These are phyloP conservation scores for Cephus runcator DNA, from an alignment of 2,888 invertebrate species.

Conservation along the genomic window DNA sequence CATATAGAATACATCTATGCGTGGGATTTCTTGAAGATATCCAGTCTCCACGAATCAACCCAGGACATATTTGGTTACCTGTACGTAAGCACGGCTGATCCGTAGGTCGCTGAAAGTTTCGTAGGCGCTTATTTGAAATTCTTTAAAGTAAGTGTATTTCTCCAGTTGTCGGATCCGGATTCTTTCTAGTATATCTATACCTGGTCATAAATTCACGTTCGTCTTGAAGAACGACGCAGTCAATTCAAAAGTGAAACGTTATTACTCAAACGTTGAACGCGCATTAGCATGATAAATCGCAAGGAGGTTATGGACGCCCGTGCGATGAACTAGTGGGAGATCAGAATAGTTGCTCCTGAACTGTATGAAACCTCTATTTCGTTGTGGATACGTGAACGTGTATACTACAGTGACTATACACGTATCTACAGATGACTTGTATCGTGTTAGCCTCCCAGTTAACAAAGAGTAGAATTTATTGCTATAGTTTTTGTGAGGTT, in stretches of 20 bases:
- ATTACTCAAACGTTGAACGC: constrained; percentile 6
- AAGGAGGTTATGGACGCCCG: neutral
- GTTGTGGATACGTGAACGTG: neutral
- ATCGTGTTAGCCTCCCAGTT: neutral
- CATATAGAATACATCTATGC: neutral
- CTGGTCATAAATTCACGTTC: neutral
- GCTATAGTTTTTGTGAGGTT: neutral
- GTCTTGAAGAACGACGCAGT: neutral
- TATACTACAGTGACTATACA: neutral
- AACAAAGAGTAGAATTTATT: neutral
- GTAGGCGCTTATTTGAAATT: neutral
- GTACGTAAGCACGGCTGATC: neutral
- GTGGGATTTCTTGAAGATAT: neutral
- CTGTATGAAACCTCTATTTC: neutral
- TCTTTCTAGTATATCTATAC: neutral
- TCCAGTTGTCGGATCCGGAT: neutral
- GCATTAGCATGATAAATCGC: constrained; percentile 29
- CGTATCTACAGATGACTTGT: neutral
- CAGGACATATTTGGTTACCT: neutral
- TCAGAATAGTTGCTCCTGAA: neutral
- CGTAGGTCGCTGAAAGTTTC: neutral
- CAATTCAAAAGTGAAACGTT: neutral
- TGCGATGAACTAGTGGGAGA: neutral
- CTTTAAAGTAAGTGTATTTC: neutral
- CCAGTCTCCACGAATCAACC: neutral